Base-by-base conservation (phyloP, 2,888 invertebrate species). In the Drosophila tripunctata region DNA sequence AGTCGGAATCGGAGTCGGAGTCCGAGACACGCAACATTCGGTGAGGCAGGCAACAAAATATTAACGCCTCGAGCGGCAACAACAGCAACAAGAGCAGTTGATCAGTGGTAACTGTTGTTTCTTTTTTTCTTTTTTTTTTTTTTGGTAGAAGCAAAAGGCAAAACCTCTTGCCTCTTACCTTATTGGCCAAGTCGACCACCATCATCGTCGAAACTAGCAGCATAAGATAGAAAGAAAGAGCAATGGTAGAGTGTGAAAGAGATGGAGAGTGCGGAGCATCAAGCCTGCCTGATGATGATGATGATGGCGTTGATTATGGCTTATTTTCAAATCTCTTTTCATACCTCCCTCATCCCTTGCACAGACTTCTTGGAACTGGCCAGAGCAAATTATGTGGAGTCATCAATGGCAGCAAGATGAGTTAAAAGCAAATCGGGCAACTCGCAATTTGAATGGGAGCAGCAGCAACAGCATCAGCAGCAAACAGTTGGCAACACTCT, bases 281-380 rank as follows among this genome's bases (percentile, higher is more conserved):
- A 17, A 19, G 45, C 19, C 48, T 72, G 27, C 8, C 27, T 27
- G 27, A 27, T 27, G 73, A 63, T 80, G 68, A 68, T 78, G 80
- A 72, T 71, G 87, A 70, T 78, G 78, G 83, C 71, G 86, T 83
- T 88, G 88, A 88, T 88, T 88, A 88, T 85, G 89, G 88, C 89
- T 88, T 87, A 89, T 89, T 88, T 88, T 78, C 89, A 89, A 83
- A 89, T 85, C 78, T 86, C 80, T 68, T 58, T 68, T 75, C 73
- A 55, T 76, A 68, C 73, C 70, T 72, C 65, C 67, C 64, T 78
- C 66, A 69, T 48, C 10, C 27, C 10, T 10, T 27, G 6, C 24
- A 8, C 1, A 5, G 6, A 65, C 85, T 87, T 85, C 81, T 81
- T 80, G 80, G 80, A 80, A 81, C 40, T 77, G 78, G 78, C 68